Percentiles rank a stretch among this genome's conserved stretches.
Evolutionary conservation across 2,113 vertebrate genomes (phyloP).

Genomic region (Psilopogon haemacephalus): DNA sequence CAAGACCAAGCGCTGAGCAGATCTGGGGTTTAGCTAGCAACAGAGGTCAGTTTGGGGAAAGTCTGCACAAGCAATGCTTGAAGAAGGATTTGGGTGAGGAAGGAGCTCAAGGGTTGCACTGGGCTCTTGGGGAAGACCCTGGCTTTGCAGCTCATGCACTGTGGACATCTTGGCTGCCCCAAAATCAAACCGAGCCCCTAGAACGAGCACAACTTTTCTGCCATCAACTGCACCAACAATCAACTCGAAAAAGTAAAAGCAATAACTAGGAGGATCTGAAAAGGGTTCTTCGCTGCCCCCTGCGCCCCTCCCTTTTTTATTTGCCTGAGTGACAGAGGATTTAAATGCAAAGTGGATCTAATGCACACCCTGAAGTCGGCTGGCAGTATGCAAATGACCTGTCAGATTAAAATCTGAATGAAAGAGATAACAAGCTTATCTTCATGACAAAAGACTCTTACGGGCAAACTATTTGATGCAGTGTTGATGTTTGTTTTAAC

Average conservation of each 20-base stretch:
- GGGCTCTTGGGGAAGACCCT: background rate
- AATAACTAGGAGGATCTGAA: slow-evolving; percentile 38
- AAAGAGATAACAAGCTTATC: slow-evolving; percentile 80
- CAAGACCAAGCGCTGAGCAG: background rate
- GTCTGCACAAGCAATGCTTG: background rate
- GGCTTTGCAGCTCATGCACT: background rate
- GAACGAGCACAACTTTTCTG: background rate
- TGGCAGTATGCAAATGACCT: slow-evolving; percentile 74
- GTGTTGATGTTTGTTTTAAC: slow-evolving; percentile 81
- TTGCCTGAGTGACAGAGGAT: slow-evolving; percentile 68
- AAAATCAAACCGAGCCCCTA: background rate
- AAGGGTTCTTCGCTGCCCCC: slow-evolving; percentile 21
- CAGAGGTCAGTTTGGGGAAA: background rate
- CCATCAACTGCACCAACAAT: background rate
- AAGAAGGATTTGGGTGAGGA: background rate
- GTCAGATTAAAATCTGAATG: slow-evolving; percentile 81
- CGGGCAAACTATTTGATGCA: slow-evolving; percentile 68
- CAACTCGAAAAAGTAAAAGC: background rate
- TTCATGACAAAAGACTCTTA: slow-evolving; percentile 82
- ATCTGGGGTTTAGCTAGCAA: background rate
- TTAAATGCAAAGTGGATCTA: slow-evolving; percentile 74
- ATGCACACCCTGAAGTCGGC: slow-evolving; percentile 76
- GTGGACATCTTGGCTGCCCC: background rate
- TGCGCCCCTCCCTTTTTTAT: slow-evolving; percentile 7
- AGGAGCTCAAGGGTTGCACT: background rate